Evolutionary conservation across 2,797 vertebrate genomes (phyloP), one percentile per base, ranked within the genome.

Genomic region (Sebastes paucispinis): DNA sequence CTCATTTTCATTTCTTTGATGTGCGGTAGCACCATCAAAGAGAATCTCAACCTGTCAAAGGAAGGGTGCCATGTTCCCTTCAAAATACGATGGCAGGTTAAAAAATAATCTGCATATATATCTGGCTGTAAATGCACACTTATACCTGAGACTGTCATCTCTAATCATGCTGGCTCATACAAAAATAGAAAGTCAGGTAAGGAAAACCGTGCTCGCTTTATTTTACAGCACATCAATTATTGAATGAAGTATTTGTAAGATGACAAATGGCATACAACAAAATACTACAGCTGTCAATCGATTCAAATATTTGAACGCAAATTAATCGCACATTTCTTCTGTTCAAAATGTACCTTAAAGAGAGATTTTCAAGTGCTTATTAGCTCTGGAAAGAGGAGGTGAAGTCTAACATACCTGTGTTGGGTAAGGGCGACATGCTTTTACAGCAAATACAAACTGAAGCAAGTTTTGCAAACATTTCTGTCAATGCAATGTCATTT

Each of bases 1-100:
- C 31, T 79, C 66, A 67, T 81, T 90, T 82, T 69, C 50, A 85
- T 82, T 70, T 82, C 62, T 87, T 60, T 82, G 59, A 91, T 74
- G 59, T 27, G n/a, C 36, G 83, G 31, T 22, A 39, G 66, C 66
- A 14, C 50, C 52, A 52, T 80, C 20, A 32, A 31, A 36, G 52
- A 57, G 70, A 86, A 75, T 83, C 36, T 50, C 22, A 71, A 63
- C 54, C 12, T 73, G 69, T 79, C 80, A 71, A 66, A 77, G 34
- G 66, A 63, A 79, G 2, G 16, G 8, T 27, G 25, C 8, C 58
- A 64, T 11, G 25, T 79, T 80, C 29, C 68, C 11, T 64, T 76
- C n/a, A 55, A 55, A 66, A 75, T 66, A 67, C 66, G 29, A 82
- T 7, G 12, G 36, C 68, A 43, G 5, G 31, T 32, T 72, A 14